Percentiles rank a stretch among this genome's conserved stretches.
Conservation (phyloP, 2,888 invertebrate genomes). For the Calephelis perditalis region DNA sequence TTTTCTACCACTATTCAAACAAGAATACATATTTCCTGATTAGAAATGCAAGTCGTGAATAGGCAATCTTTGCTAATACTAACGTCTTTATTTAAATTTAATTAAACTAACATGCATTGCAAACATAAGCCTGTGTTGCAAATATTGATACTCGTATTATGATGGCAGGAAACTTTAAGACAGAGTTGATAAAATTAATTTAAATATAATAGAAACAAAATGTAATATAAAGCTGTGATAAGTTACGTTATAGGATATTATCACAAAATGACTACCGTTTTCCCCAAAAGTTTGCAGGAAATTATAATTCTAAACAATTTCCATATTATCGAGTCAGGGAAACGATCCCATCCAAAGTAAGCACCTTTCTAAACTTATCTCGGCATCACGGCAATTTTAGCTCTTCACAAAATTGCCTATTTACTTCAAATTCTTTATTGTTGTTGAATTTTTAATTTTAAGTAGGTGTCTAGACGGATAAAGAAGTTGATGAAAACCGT, state of each 20-base stretch:
- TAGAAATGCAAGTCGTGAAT: no score
- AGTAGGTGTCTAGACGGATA: constrained; percentile 18
- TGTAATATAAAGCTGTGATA: background rate
- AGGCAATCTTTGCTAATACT: no score
- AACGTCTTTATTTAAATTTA: no score
- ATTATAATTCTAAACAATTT: constrained; percentile 45
- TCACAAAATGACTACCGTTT: constrained; percentile 15
- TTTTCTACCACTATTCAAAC: no score
- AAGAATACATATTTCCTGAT: no score
- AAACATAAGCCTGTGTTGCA: no score
- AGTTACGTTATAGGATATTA: background rate
- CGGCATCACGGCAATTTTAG: constrained; percentile 41
- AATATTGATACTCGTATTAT: background rate
- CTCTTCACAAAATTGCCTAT: constrained; percentile 43
- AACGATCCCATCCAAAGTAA: constrained; percentile 44
- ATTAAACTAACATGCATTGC: no score
- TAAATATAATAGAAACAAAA: no score
- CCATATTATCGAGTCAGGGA: constrained; percentile 38
- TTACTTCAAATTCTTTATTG: constrained; percentile 36
- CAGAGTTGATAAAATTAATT: no score
- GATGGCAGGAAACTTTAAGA: no score
- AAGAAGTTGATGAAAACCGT: no score
- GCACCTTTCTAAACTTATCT: constrained; percentile 41
- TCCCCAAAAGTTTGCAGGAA: constrained; percentile 30
- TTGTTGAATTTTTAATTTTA: constrained; percentile 24